Conservation (phyloP, 1,140 invertebrate genomes). For the Stegodyphus dumicola region DNA sequence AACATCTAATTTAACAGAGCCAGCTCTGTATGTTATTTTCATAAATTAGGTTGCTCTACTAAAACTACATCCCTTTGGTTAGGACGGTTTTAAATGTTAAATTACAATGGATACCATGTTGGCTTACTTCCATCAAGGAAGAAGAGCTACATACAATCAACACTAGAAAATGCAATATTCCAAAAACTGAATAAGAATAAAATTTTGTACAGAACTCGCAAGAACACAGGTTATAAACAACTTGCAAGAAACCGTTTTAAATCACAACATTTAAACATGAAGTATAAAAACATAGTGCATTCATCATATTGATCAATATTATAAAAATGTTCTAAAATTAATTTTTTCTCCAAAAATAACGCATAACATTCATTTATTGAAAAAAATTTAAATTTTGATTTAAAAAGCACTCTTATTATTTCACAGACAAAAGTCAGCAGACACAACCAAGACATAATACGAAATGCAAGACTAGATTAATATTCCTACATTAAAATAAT, state of each 20-base stretch:
- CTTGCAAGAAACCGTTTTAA: background rate
- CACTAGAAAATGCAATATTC: background rate
- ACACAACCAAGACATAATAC: too few species aligned
- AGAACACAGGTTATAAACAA: background rate
- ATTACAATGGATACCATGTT: background rate
- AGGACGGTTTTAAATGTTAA: background rate
- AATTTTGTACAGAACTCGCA: background rate
- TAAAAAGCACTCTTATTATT: too few species aligned
- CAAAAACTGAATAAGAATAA: background rate
- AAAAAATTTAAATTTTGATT: too few species aligned
- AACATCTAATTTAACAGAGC: background rate
- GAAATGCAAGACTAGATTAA: too few species aligned
- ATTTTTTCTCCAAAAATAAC: too few species aligned
- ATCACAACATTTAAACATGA: too few species aligned
- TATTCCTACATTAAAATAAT: too few species aligned
- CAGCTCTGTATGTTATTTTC: conserved; percentile 1
- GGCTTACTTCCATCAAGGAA: background rate
- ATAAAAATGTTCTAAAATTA: too few species aligned
- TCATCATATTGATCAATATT: too few species aligned
- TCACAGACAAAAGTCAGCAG: too few species aligned
- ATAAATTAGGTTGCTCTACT: background rate
- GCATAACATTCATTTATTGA: too few species aligned
- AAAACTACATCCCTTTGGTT: conserved; percentile 12
- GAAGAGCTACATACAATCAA: background rate
- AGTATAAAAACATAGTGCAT: too few species aligned